Evolutionary conservation across 2,113 vertebrate species (phyloP).

Genomic region (Archocentrus centrarchus): DNA sequence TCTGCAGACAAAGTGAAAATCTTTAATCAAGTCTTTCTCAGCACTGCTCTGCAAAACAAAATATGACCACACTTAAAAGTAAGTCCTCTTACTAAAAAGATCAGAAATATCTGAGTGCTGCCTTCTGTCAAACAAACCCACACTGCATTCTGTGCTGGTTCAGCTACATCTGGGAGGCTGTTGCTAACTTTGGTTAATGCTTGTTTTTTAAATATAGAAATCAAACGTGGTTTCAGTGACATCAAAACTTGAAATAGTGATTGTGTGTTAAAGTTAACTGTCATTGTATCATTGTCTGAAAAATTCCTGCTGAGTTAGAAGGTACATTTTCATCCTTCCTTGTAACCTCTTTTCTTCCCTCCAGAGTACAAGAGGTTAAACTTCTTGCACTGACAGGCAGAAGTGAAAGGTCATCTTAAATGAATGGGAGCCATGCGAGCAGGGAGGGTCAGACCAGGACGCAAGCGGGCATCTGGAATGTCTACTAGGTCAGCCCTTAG

Average conservation of each 20-base stretch:
- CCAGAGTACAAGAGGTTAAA: conserved; percentile 52
- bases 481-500: conserved; percentile 52
- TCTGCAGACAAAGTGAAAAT: neutral
- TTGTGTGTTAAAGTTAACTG: neutral
- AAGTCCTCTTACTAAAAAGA: neutral
- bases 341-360: neutral
- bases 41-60: neutral
- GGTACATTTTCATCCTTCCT: neutral
- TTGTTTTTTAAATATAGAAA: neutral
- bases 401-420: conserved; percentile 63
- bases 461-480: conserved; percentile 58
- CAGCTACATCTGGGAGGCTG: neutral
- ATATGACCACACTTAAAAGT: neutral
- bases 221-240: neutral
- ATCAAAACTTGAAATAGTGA: neutral
- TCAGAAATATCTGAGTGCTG: neutral
- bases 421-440: conserved; percentile 66
- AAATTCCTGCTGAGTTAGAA: neutral
- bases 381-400: conserved; percentile 42
- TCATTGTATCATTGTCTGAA: neutral
- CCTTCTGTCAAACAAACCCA: neutral
- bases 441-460: conserved; percentile 52
- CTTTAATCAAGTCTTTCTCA: conserved; percentile 3
- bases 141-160: neutral
- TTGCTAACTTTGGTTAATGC: neutral